Evolutionary conservation across 2,797 vertebrate genomes (phyloP).

Genomic region (Silurus lanzhouensis): DNA sequence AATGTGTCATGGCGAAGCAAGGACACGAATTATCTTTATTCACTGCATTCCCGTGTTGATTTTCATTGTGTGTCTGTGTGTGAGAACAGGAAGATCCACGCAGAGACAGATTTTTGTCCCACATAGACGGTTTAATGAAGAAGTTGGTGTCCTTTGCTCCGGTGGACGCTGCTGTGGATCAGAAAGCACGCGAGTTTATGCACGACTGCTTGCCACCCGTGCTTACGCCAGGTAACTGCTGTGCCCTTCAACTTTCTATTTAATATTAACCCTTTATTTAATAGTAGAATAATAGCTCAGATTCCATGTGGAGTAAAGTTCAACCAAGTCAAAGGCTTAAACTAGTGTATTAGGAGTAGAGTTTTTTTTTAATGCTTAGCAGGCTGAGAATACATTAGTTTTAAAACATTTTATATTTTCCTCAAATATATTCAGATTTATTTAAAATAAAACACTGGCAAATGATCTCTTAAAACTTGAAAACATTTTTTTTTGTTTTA

Average conservation of each 20-base stretch:
- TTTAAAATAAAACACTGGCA: background rate
- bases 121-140: slow-evolving; percentile 78
- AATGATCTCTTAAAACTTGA: background rate
- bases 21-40: too few species aligned
- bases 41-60: too few species aligned
- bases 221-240: slow-evolving; percentile 73
- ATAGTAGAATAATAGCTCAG: background rate
- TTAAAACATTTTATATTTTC: background rate
- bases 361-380: background rate
- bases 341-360: background rate
- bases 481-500: too few species aligned
- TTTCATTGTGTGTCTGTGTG: background rate
- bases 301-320: background rate
- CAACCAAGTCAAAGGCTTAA: background rate
- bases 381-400: background rate
- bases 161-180: slow-evolving; percentile 91
- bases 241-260: background rate
- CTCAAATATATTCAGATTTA: background rate
- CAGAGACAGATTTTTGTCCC: slow-evolving; percentile 79
- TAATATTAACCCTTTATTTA: background rate
- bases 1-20: too few species aligned
- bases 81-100: slow-evolving; percentile 71
- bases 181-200: slow-evolving; percentile 87
- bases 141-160: slow-evolving; percentile 83
- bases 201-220: slow-evolving; percentile 91